A percentile compares a stretch with the other conserved stretches of the same genome.
Evolutionary conservation across 1,140 invertebrate genomes (phyloP).

Genomic region (Rhyzopertha dominica): DNA sequence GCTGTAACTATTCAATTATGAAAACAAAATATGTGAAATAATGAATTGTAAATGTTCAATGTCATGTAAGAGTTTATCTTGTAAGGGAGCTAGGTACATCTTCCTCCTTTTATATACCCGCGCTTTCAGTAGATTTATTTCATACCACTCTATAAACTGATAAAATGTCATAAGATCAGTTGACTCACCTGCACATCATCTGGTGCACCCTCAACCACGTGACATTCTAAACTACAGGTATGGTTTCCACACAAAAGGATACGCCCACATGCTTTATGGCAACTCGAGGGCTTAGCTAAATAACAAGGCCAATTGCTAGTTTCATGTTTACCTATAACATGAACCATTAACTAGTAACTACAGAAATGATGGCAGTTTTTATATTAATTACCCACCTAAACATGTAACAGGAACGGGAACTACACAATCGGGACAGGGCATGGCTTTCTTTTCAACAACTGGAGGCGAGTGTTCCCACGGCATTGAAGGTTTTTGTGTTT

Average conservation of each 20-base stretch:
- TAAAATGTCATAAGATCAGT: no score
- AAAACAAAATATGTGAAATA: no score
- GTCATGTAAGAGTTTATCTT: no score
- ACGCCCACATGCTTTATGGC: conserved; percentile 67
- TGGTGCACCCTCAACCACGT: conserved; percentile 52
- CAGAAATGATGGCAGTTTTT: neutral
- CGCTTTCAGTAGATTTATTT: no score
- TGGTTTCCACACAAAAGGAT: conserved; percentile 74
- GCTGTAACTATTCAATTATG: no score
- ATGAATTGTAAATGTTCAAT: no score
- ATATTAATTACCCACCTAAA: conserved; percentile 44
- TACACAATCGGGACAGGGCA: conserved; percentile 66
- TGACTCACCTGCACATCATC: conserved; percentile 46
- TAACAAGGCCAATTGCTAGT: conserved; percentile 69
- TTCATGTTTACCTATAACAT: conserved; percentile 70
- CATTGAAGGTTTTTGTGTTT: conserved; percentile 59
- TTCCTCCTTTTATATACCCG: no score
- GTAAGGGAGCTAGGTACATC: no score
- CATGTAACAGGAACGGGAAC: conserved; percentile 69
- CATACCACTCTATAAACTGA: no score
- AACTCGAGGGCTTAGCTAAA: conserved; percentile 63
- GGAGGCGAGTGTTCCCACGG: conserved; percentile 64
- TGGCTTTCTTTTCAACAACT: conserved; percentile 58
- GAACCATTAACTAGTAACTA: neutral
- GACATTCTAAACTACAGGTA: conserved; percentile 67